Evolutionary conservation across 2,797 vertebrate species (phyloP).

Genomic region (Hypotaenidia okinawae): DNA sequence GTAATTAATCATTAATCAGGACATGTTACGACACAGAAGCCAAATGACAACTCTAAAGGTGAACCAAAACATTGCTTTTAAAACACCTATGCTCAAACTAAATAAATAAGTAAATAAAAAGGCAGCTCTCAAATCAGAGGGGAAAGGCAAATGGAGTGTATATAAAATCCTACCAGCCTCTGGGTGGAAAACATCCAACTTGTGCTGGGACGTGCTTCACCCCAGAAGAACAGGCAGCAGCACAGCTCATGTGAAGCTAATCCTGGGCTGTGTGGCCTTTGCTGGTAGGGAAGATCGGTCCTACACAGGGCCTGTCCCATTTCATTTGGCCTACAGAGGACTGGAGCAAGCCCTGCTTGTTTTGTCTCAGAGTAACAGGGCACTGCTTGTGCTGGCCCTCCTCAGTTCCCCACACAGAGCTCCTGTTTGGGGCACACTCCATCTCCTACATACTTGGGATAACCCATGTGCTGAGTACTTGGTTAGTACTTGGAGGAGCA

Average conservation of each 20-base stretch:
- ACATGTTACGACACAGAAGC: neutral
- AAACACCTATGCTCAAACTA: neutral
- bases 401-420: neutral
- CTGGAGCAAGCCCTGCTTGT: neutral
- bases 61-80: constrained; percentile 11
- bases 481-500: neutral
- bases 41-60: constrained; percentile 37
- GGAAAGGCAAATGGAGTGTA: constrained; percentile 22
- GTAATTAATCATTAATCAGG: constrained; percentile 57
- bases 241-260: neutral
- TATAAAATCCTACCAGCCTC: neutral
- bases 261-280: neutral
- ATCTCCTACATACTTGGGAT: rapidly evolving
- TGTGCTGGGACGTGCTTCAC: neutral
- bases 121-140: neutral
- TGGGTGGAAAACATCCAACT: neutral
- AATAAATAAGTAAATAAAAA: neutral
- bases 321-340: neutral
- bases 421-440: neutral
- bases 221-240: neutral
- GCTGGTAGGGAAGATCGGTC: neutral
- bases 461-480: neutral
- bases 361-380: neutral
- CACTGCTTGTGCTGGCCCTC: neutral
- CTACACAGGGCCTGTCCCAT: neutral